These are phyloP conservation scores for Oxyruncus cristatus DNA, from an alignment of 2,113 vertebrate species.

Conservation along the genomic window DNA sequence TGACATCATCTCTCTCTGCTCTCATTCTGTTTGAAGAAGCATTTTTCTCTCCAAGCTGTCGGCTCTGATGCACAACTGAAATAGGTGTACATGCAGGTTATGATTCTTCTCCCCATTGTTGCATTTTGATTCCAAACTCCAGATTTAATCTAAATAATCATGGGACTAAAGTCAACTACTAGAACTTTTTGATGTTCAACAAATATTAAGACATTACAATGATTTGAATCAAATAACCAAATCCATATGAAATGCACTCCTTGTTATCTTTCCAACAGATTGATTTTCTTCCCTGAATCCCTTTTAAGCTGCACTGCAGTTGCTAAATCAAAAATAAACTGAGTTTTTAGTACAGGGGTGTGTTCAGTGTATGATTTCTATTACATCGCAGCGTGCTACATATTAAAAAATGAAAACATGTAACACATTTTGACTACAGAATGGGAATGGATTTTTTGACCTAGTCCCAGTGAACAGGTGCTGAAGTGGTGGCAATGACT, in stretches of 20 bases:
- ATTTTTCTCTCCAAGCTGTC: not conserved
- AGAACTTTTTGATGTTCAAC: not conserved
- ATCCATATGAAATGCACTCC: not conserved
- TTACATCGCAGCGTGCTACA: not conserved
- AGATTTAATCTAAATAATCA: slow-evolving; percentile 23
- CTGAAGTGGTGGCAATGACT: slow-evolving; percentile 14
- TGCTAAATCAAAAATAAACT: slow-evolving; percentile 28
- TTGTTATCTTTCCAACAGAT: slow-evolving; percentile 39
- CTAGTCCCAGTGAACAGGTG: not conserved
- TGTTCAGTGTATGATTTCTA: not conserved
- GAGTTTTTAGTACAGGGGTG: not conserved
- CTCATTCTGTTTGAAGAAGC: not conserved
- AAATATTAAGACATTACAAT: slow-evolving; percentile 18
- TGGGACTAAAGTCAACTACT: not conserved
- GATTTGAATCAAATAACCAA: slow-evolving; percentile 35
- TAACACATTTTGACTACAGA: not conserved
- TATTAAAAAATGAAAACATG: slow-evolving; percentile 17
- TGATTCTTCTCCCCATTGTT: not conserved
- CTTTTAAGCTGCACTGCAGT: slow-evolving; percentile 1
- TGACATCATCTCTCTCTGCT: not conserved
- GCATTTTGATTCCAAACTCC: not conserved
- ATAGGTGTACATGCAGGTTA: not conserved
- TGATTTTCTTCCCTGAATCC: slow-evolving; percentile 36
- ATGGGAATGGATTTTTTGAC: slow-evolving; percentile 51
- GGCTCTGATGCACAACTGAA: not conserved